Evolutionary conservation across 2,888 invertebrate species (phyloP).

Genomic region (Spodoptera littoralis): DNA sequence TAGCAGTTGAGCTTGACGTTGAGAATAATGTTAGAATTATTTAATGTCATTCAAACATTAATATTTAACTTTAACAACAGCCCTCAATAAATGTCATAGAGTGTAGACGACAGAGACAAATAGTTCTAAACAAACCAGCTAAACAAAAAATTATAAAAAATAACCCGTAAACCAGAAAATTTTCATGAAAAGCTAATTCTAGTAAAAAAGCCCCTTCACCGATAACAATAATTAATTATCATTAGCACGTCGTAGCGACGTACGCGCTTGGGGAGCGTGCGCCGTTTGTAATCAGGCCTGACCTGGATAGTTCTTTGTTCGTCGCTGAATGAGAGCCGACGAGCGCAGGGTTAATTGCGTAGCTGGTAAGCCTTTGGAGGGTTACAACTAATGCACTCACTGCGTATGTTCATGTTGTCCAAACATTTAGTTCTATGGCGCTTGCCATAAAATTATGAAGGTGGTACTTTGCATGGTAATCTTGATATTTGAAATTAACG

Average conservation of each 20-base stretch:
- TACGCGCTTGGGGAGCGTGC: slow-evolving; percentile 42
- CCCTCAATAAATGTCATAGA: no score
- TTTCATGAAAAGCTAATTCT: slow-evolving; percentile 11
- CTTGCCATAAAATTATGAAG: no score
- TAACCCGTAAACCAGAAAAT: neutral
- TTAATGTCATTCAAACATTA: no score
- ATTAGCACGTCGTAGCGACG: slow-evolving; percentile 30
- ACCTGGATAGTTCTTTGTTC: slow-evolving; percentile 76
- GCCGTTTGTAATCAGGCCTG: slow-evolving; percentile 74
- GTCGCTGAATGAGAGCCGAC: slow-evolving; percentile 62
- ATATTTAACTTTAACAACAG: no score
- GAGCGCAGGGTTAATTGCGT: slow-evolving; percentile 70
- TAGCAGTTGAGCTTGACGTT: no score
- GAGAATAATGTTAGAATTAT: no score
- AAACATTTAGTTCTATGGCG: slow-evolving; percentile 12
- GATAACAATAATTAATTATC: slow-evolving; percentile 48
- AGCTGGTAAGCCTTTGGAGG: slow-evolving; percentile 62
- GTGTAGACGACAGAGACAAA: no score
- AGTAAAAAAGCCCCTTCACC: slow-evolving; percentile 21
- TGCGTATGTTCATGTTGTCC: slow-evolving; percentile 31
- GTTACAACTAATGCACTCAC: slow-evolving; percentile 48
- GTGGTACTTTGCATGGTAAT: no score
- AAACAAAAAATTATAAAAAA: no score
- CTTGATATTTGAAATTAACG: no score
- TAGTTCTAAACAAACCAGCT: no score